phyloP scores from a whole-genome alignment of 2,888 invertebrate genomes.

The Microplitis deprimator region DNA sequence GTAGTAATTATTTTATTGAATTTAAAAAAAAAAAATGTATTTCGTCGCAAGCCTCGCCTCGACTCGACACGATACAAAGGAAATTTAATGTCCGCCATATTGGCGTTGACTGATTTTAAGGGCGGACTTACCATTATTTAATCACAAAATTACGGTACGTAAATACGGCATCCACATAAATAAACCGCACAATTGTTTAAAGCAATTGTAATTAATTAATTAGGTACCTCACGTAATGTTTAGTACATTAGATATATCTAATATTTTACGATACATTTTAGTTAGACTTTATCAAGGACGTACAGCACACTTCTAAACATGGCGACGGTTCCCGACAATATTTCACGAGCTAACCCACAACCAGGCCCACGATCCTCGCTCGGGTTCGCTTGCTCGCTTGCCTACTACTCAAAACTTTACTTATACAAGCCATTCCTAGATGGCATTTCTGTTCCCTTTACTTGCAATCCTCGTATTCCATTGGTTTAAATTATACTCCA shows the following conservation, averaged over 20 bases:
- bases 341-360: conserved; percentile 58
- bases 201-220: conserved; percentile 71
- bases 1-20: background rate
- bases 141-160: conserved; percentile 78
- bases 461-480: conserved; percentile 31
- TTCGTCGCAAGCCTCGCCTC: conserved; percentile 24
- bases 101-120: conserved; percentile 70
- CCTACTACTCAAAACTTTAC: conserved; percentile 4
- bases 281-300: conserved; percentile 67
- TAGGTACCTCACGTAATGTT: conserved; percentile 74
- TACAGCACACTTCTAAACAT: conserved; percentile 57
- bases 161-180: conserved; percentile 74
- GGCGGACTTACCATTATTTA: conserved; percentile 78
- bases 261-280: conserved; percentile 73
- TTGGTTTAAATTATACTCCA: conserved; percentile 63
- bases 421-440: conserved; percentile 61
- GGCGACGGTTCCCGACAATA: conserved; percentile 72
- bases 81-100: conserved; percentile 73
- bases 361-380: conserved; percentile 37
- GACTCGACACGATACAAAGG: conserved; percentile 58
- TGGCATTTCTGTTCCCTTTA: conserved; percentile 21
- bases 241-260: conserved; percentile 72
- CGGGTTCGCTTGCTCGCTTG: conserved; percentile 43
- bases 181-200: conserved; percentile 71
- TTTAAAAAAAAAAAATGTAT: conserved; percentile 25